phyloP scores from a whole-genome alignment of 2,113 vertebrate species.

The Festucalex cinctus region DNA sequence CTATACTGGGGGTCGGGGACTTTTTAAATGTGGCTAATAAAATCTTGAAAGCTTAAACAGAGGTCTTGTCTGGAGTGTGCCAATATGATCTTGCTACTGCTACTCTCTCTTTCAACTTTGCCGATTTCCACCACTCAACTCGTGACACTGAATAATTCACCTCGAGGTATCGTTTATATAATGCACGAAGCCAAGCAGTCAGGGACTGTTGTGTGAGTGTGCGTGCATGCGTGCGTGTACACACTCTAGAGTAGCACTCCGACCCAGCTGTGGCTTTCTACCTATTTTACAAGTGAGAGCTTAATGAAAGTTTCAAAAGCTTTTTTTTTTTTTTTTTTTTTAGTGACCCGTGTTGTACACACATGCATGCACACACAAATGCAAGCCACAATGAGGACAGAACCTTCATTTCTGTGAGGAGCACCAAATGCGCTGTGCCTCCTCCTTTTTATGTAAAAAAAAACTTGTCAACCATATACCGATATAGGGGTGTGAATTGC shows the following conservation, averaged over 20 bases:
- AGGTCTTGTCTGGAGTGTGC: neutral
- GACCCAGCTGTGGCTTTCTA: slow-evolving; percentile 30
- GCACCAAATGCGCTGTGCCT: neutral
- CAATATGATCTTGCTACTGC: slow-evolving; percentile 5
- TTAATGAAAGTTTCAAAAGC: slow-evolving; percentile 38
- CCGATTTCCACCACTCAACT: slow-evolving; percentile 61
- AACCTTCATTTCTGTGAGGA: neutral
- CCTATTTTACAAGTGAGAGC: slow-evolving; percentile 19
- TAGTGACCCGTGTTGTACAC: neutral
- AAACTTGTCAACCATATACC: too few species aligned
- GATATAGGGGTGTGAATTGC: too few species aligned
- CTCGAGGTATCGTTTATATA: slow-evolving; percentile 54
- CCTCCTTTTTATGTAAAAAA: neutral
- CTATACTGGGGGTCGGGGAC: slow-evolving; percentile 3
- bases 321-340: too few species aligned
- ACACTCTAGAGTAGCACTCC: slow-evolving; percentile 26
- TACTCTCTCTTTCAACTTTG: slow-evolving; percentile 23
- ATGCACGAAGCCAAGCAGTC: slow-evolving; percentile 48
- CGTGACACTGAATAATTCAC: slow-evolving; percentile 68
- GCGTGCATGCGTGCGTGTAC: slow-evolving; percentile 7
- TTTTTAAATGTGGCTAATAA: slow-evolving; percentile 9
- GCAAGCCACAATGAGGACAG: neutral
- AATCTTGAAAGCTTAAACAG: neutral
- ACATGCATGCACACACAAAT: neutral
- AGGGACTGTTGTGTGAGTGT: slow-evolving; percentile 34